Conservation (phyloP, 2,113 vertebrate genomes). For the Holacanthus passer region DNA sequence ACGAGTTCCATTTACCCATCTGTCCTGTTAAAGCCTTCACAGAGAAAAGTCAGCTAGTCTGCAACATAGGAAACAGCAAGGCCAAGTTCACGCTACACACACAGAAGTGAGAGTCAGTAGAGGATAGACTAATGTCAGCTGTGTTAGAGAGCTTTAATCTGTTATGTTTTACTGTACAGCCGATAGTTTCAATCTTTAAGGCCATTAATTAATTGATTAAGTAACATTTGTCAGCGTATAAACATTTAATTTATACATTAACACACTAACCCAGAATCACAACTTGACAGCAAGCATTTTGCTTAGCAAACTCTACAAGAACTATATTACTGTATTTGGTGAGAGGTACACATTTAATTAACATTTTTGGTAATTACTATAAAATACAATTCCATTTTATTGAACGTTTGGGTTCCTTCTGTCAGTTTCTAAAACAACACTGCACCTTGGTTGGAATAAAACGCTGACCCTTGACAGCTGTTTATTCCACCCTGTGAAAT, state of each 20-base stretch:
- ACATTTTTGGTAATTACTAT: not conserved
- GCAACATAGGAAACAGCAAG: constrained; percentile 85
- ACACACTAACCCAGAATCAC: not conserved
- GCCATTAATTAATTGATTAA: too few species aligned
- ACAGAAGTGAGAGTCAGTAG: constrained; percentile 78
- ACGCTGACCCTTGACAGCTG: not conserved
- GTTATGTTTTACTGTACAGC: not conserved
- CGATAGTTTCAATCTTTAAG: not conserved
- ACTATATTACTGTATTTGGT: not conserved
- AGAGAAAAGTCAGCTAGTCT: constrained; percentile 86
- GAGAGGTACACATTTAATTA: not conserved
- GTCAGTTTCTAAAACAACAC: constrained; percentile 6
- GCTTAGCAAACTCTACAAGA: not conserved
- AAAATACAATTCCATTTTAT: not conserved
- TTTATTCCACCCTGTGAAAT: not conserved
- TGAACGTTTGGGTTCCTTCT: not conserved
- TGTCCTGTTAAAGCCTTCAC: constrained; percentile 88
- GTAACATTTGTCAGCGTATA: not conserved
- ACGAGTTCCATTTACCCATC: constrained; percentile 84
- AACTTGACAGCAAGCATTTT: constrained; percentile 1
- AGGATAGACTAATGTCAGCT: not conserved
- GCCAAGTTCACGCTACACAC: constrained; percentile 85
- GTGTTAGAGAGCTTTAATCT: not conserved
- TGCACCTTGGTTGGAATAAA: not conserved
- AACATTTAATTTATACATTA: not conserved